Evolutionary conservation across 2,797 vertebrate species (phyloP).

Genomic region (Labeo calbasu): DNA sequence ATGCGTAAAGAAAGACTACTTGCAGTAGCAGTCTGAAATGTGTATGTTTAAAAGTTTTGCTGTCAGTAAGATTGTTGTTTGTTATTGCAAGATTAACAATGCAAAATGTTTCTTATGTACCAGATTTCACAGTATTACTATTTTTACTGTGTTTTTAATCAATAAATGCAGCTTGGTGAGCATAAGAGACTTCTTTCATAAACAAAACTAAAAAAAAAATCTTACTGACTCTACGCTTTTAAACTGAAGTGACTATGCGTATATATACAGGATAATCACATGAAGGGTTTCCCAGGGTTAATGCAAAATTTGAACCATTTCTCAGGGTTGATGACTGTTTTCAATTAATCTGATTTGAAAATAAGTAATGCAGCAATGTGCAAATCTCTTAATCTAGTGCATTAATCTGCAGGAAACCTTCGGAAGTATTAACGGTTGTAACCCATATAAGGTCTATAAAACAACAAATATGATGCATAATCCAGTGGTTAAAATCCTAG

Average conservation of each 20-base stretch:
- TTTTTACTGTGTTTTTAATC: background rate
- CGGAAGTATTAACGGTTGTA: background rate
- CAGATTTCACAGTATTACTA: background rate
- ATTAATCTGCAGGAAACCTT: constrained; percentile 54
- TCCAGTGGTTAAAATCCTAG: background rate
- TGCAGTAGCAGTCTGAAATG: background rate
- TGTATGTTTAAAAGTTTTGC: background rate
- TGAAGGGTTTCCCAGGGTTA: constrained; percentile 16
- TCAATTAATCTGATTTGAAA: constrained; percentile 64
- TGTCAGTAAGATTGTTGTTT: background rate
- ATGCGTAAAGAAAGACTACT: no score
- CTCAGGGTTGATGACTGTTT: constrained; percentile 47
- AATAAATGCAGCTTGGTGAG: background rate
- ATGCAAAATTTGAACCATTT: constrained; percentile 20
- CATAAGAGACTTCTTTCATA: background rate
- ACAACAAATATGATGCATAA: background rate
- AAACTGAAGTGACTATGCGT: background rate
- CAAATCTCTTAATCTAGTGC: constrained; percentile 72
- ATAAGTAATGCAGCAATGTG: constrained; percentile 68
- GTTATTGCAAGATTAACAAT: background rate
- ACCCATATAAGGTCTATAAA: background rate
- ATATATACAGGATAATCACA: background rate
- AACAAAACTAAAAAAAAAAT: background rate
- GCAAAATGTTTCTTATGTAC: background rate
- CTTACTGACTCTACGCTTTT: background rate